Base-by-base conservation (phyloP, 2,888 invertebrate genomes). In the Thelaira solivaga region DNA sequence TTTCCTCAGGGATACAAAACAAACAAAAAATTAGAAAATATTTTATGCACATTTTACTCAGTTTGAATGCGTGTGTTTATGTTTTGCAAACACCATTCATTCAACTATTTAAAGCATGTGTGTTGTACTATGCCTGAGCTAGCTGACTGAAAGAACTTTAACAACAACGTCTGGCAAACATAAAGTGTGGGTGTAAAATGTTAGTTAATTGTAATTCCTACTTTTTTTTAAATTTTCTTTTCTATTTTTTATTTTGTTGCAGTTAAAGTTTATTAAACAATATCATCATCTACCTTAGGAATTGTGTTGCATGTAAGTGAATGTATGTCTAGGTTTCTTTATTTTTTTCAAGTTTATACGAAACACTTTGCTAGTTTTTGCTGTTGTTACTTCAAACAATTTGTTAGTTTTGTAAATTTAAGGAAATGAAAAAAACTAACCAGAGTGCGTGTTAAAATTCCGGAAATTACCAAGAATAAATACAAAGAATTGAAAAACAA, bases 381-480 rank as follows among this genome's bases (percentile, higher is more conserved):
- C 18, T 34, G 20, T 36, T 39, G 34, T 36, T 34, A 29, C 59
- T 71, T 29, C 73, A 73, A 75, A 73, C 73, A 77, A 77, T 77
- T 77, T 77, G 77, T 77, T 73, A 73, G 77, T 77, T 77, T 73
- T 82, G 82, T 82, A 80, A 73, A 73, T 68, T 68, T 67, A 53
- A 69, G 77, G 83, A 84, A 84, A 86, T 83, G 81, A 85, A 84
- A 82, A 53, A 65, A 73, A 77, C 68, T 69, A 78, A 78, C 83
- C 82, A 82, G 81, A 84, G 82, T 85, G 85, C 85, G 84, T 85
- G 85, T 83, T 83, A 83, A 83, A 85, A 85, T 85, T 84, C 83
- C 84, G 82, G 82, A 85, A 83, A 86, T 85, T 80, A 69, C 73
- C 68, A 74, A 69, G 73, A 62, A 62, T 47, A 72, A 72, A 72